Conservation (phyloP, 2,113 vertebrate genomes). For the Calonectris borealis region DNA sequence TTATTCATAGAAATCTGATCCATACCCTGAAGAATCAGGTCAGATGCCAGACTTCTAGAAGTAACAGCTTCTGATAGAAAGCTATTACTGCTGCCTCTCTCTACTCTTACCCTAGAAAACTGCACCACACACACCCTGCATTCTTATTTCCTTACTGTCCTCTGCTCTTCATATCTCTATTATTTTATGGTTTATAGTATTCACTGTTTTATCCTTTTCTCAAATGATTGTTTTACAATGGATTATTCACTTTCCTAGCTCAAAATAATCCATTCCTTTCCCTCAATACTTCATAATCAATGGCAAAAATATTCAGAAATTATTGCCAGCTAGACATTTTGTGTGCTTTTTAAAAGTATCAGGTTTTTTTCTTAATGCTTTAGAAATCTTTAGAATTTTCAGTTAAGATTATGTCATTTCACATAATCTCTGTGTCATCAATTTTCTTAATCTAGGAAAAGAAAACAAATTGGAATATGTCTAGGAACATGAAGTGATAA, state of each 20-base stretch:
- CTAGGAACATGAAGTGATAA: neutral
- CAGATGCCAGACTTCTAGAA: constrained; percentile 26
- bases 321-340: neutral
- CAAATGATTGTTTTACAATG: neutral
- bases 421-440: neutral
- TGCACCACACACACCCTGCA: neutral
- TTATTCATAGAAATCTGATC: constrained; percentile 37
- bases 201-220: neutral
- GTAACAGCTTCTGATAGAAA: constrained; percentile 25
- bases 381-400: neutral
- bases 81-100: constrained; percentile 5
- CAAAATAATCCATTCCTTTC: neutral
- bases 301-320: neutral
- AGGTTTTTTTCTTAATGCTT: neutral
- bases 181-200: neutral
- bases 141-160: neutral
- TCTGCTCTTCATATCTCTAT: neutral
- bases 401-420: neutral
- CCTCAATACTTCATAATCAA: neutral
- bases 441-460: constrained; percentile 28
- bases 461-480: constrained; percentile 1
- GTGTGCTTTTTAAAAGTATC: neutral
- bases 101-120: neutral
- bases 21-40: constrained; percentile 38
- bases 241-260: neutral